Evolutionary conservation across 1,140 invertebrate species (phyloP).

Genomic region (Danaus melanippus): DNA sequence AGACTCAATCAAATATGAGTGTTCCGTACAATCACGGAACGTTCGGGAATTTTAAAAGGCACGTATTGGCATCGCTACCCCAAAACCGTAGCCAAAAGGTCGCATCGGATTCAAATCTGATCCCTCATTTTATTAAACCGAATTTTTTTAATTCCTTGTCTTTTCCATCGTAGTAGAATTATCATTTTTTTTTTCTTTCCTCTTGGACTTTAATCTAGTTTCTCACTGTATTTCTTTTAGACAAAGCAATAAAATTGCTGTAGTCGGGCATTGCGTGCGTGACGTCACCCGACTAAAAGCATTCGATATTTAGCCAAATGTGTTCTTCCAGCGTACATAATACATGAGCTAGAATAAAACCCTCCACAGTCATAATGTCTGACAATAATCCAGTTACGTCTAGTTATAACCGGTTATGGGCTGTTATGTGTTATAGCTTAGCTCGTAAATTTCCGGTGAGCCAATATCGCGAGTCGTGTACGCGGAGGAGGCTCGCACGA

Average conservation of each 20-base stretch:
- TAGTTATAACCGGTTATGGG: constrained; percentile 35
- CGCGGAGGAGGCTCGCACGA: constrained; percentile 32
- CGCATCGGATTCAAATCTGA: too few relatives aligned
- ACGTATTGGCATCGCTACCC: background rate
- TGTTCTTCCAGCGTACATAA: constrained; percentile 20
- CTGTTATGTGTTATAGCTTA: constrained; percentile 21
- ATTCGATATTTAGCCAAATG: constrained; percentile 26
- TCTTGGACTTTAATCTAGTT: too few relatives aligned
- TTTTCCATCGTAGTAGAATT: too few relatives aligned
- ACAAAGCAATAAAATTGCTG: too few relatives aligned
- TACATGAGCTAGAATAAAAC: constrained; percentile 25
- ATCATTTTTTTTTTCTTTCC: too few relatives aligned
- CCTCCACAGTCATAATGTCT: constrained; percentile 17
- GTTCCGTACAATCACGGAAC: constrained; percentile 3
- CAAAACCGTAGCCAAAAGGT: constrained; percentile 3
- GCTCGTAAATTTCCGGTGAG: constrained; percentile 49
- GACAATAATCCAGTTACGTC: constrained; percentile 43
- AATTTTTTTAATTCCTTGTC: constrained; percentile 8
- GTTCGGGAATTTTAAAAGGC: constrained; percentile 1
- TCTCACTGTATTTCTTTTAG: too few relatives aligned
- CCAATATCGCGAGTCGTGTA: constrained; percentile 42
- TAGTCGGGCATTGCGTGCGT: constrained; percentile 10
- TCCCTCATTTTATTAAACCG: background rate
- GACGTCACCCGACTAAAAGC: constrained; percentile 21
- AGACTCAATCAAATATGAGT: too few relatives aligned